Base-by-base conservation (phyloP, 2,797 vertebrate genomes). In the Netta rufina region DNA sequence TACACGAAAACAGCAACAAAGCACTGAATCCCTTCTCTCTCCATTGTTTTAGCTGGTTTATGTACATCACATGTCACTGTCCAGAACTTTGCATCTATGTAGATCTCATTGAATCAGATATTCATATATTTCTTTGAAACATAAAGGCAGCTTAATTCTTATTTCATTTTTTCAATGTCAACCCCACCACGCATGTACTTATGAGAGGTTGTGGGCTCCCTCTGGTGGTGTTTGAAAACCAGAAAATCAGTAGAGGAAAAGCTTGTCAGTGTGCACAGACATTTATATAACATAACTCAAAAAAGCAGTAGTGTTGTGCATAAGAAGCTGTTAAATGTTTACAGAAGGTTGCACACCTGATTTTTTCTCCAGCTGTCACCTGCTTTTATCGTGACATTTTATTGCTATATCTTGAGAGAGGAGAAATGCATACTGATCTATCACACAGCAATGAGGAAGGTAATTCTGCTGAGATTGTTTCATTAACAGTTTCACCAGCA, bases 141-240 rank as follows among this genome's bases (percentile, higher is more conserved):
- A 3, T 16, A 74, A 75, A 67, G 19, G 13, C 25, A 32, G 7
- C 4, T 66, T 54, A 74, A 38, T 58, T 82, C 27, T 45, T 64
- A 10, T 5, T n/a, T 28, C 2, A 2, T 36, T 66, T 94, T 73
- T 90, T 11, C 28, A 51, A 6, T 72, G 39, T 9, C 27, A 32
- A 12, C 21, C 22, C 39, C 45, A 54, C 24, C 25, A 12, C 0
- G 1, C 18, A 22, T 76, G 88, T 51, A 51, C 58, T 77, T 89
- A 47, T 38, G 64, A 87, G 95, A 43, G 75, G 53, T 84, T 73
- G 88, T 1, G 71, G 71, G 85, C 95, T 95, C 96, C 96, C 95
- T 93, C 96, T 97, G 83, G 91, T 82, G 96, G 94, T 41, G 36
- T 89, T 64, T 66, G 36, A 57, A 85, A 92, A 56, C 7, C 21